Conservation (phyloP, 2,888 invertebrate species). For the Pachydiplax longipennis region DNA sequence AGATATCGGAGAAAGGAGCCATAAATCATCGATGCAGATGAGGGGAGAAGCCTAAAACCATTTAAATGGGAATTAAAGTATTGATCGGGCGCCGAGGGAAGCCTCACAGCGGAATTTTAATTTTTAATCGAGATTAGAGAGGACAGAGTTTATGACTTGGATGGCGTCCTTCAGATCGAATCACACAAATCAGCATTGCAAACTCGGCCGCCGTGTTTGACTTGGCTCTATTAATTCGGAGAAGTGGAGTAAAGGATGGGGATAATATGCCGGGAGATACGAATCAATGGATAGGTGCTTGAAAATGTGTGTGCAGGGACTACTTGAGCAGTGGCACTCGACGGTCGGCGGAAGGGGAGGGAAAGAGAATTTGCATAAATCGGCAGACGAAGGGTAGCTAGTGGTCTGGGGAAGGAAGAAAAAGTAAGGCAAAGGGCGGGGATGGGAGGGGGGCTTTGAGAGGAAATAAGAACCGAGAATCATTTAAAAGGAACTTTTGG, state of each 20-base stretch:
- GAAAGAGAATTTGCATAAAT: background rate
- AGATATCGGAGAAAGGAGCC: no score
- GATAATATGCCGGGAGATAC: background rate
- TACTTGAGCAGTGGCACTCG: conserved; percentile 11
- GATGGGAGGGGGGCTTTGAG: background rate
- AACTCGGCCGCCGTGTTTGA: conserved; percentile 22
- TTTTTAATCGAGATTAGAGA: no score
- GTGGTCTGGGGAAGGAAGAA: background rate
- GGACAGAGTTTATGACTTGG: background rate
- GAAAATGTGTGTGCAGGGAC: background rate
- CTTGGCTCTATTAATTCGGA: conserved; percentile 29
- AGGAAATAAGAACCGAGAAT: background rate
- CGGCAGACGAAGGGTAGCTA: background rate
- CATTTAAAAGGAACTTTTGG: background rate
- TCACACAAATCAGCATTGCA: conserved; percentile 29
- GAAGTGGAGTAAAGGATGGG: background rate
- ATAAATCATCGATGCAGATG: no score
- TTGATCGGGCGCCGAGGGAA: no score
- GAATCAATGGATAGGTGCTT: background rate
- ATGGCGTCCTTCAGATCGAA: conserved; percentile 17
- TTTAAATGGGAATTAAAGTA: no score
- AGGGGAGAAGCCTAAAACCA: no score
- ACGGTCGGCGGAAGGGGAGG: background rate
- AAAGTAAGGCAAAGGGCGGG: background rate
- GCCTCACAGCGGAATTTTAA: no score